Base-by-base conservation (phyloP, 1,140 invertebrate genomes). In the Contarinia nasturtii region DNA sequence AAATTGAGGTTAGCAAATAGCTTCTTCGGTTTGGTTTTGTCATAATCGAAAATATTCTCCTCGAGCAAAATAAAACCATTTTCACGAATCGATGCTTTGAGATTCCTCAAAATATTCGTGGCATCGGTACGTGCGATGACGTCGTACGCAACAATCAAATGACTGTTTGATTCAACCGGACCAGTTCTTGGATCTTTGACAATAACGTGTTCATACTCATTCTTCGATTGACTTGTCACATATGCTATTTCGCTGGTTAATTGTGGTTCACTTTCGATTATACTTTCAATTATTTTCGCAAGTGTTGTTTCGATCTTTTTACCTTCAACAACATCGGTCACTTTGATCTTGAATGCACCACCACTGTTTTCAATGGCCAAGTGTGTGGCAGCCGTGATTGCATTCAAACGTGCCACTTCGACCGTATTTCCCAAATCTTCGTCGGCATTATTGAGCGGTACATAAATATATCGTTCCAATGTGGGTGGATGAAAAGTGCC, bases 401-500 rank as follows among this genome's bases (percentile, higher is more conserved):
- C 79, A 47, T 77, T 71, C 0, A 72, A 52, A 48, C 74, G 76
- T 0, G 71, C 68, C 49, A 72, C 74, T 14, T 73, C 67, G 0
- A 71, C 64, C 57, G 80, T 74, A 54, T 79, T 76, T n/a, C 67
- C 66, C 12, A 71, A 54, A 1, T 67, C 58, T 48, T 64, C 58
- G 48, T 64, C 58, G 7, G 55, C 53, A 55, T 74, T 76, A 49
- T 75, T 71, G 55, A 88, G 84, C 2, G 89, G 85, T 20, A 90
- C 66, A 58, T 94, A 94, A 12, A 68, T 67, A 57, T 86, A 93
- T 50, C 79, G 76, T 64, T 93, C 91, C 10, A 87, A 64, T 51
- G 80, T 80, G 7, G 87, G 91, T 11, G 76, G 51, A 18, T 77
- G 62, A 61, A 91, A 87, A 14, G 69, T 59, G 57, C 80, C 76